Evolutionary conservation across 2,113 vertebrate genomes (phyloP), one percentile per base, ranked within the genome.

Genomic region (Nicator chloris): DNA sequence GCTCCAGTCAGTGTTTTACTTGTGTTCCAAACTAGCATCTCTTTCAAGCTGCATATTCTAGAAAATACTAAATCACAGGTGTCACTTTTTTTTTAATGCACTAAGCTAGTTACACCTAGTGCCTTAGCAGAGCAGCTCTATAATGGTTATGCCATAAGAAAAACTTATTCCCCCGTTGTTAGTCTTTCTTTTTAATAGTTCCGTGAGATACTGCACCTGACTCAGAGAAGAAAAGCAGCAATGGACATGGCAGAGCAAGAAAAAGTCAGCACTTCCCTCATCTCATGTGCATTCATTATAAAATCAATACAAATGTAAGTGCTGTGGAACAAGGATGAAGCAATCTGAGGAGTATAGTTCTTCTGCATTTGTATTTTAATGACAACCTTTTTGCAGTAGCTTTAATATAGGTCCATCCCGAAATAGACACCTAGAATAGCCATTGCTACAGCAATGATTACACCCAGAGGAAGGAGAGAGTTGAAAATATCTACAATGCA

Each of bases 231-330:
- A 42, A 69, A 86, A 86, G n/a, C 54, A 75, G 65, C 47, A 42
- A 22, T 21, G 80, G 45, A 60, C 3, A 8, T 47, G 49, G 59
- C 63, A 82, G 51, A 83, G 56, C 39, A 88, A 86, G 79, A 80
- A n/a, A 31, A 77, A 63, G 45, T 59, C 77, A 73, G 66, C 42
- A 60, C 18, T 90, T 72, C 24, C 9, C 80, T 91, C 40, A 50
- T 90, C 60, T 88, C 44, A 10, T 68, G 54, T 60, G 61, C 68
- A 73, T 82, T 95, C 53, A 31, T 95, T 78, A 81, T 50, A 69
- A 90, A 94, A 96, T 88, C 91, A 83, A 76, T 83, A 86, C 51
- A 75, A 57, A 71, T 69, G 22, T 35, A 77, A 88, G 84, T 45
- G 40, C 64, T 79, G 64, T 59, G 72, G 61, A 90, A 82, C 30